Conservation (phyloP, 2,888 invertebrate species). For the Rhimphoctona megacephalus region DNA sequence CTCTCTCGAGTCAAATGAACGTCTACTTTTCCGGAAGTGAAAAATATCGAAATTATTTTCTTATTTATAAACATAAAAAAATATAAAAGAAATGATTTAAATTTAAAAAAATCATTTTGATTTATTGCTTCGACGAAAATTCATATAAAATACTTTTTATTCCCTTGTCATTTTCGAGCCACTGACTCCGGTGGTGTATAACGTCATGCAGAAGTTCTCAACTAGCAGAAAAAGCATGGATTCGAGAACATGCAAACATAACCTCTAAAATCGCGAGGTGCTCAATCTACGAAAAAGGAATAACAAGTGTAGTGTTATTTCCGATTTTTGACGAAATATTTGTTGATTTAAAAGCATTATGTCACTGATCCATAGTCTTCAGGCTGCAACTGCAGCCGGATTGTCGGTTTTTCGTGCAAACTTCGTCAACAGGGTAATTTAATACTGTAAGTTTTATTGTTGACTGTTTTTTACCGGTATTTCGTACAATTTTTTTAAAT, state of each 20-base stretch:
- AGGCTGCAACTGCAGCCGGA: constrained; percentile 55
- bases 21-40: not conserved
- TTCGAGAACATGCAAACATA: constrained; percentile 28
- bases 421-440: constrained; percentile 73
- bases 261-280: constrained; percentile 27
- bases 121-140: not conserved
- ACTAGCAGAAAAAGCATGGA: not conserved
- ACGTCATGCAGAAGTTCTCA: constrained; percentile 47
- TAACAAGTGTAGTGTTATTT: constrained; percentile 2
- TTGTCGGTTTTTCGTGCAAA: constrained; percentile 64
- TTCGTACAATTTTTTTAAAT: constrained; percentile 25
- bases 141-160: not conserved
- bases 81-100: not conserved
- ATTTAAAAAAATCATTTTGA: not conserved
- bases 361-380: constrained; percentile 73
- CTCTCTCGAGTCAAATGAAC: not conserved
- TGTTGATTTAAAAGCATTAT: constrained; percentile 57
- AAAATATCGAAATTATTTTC: not conserved
- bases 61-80: not conserved
- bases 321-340: not conserved
- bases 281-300: not conserved
- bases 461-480: not conserved
- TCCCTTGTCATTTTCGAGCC: not conserved
- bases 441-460: constrained; percentile 28
- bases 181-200: constrained; percentile 24